These are phyloP conservation scores for Himantopus leucocephalus DNA, from an alignment of 2,113 vertebrate genomes.

Conservation along the genomic window DNA sequence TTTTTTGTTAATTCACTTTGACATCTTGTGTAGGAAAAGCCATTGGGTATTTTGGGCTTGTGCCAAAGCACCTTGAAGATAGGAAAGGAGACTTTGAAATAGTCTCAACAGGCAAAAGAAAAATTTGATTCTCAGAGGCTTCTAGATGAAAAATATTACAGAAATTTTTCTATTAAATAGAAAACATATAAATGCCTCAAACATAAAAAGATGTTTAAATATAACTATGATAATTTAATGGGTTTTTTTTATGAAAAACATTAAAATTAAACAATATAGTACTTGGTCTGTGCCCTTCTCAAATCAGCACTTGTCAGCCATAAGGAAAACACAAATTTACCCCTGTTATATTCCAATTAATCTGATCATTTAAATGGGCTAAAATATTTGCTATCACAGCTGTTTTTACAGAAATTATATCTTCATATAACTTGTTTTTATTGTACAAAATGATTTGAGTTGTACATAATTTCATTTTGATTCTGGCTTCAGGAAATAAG, in stretches of 20 bases:
- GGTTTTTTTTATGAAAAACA: background rate
- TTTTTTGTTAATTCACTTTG: slow-evolving; percentile 21
- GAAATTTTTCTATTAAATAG: background rate
- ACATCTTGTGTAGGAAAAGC: background rate
- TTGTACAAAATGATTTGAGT: background rate
- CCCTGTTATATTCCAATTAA: background rate
- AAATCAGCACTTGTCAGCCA: background rate
- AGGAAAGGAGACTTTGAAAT: background rate
- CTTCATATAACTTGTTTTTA: background rate
- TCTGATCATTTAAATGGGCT: background rate
- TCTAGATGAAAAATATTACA: background rate
- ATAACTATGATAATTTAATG: background rate
- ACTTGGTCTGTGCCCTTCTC: background rate
- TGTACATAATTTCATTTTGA: background rate
- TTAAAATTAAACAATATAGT: background rate
- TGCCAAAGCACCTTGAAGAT: background rate
- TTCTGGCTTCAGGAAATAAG: background rate
- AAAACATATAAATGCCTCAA: background rate
- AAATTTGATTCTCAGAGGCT: background rate
- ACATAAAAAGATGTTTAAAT: background rate
- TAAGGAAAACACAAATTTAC: background rate
- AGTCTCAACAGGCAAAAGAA: background rate
- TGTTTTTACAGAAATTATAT: background rate
- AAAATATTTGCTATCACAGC: background rate
- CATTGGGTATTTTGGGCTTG: background rate